Conservation (phyloP, 35 echinoderm and acorn worm species). For the Strongylocentrotus purpuratus region DNA sequence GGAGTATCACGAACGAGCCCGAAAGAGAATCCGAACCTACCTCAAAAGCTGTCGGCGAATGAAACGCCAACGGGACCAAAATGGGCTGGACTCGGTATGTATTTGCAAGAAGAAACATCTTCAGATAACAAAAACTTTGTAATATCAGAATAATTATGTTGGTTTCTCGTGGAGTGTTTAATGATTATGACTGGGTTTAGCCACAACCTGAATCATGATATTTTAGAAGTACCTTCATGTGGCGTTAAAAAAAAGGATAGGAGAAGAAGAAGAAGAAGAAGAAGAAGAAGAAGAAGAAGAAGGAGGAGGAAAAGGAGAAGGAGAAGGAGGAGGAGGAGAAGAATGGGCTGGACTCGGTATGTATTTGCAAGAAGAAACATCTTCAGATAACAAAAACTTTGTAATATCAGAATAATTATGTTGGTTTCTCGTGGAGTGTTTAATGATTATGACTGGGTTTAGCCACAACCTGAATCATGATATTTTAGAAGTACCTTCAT, state of each 20-base stretch:
- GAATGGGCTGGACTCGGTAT: conserved; percentile 97
- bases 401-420: too few relatives aligned
- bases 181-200: too few relatives aligned
- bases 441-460: background rate
- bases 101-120: background rate
- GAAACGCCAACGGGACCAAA: conserved; percentile 95
- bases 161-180: background rate
- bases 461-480: too few relatives aligned
- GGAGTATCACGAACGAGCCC: conserved; percentile 94
- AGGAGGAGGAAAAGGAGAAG: too few relatives aligned
- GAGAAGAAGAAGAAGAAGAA: too few relatives aligned
- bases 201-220: too few relatives aligned
- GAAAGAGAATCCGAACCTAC: conserved; percentile 97
- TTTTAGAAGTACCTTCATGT: too few relatives aligned
- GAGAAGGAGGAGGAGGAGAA: too few relatives aligned
- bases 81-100: conserved; percentile 97
- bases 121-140: background rate
- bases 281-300: too few relatives aligned
- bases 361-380: background rate
- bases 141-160: too few relatives aligned
- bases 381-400: background rate
- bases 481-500: too few relatives aligned
- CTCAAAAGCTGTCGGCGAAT: conserved; percentile 98
- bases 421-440: background rate
- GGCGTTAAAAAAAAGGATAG: too few relatives aligned